A percentile compares a stretch with the other conserved stretches of the same genome.
phyloP scores from a whole-genome alignment of 2,113 vertebrate species.

The Halichoerus grypus region DNA sequence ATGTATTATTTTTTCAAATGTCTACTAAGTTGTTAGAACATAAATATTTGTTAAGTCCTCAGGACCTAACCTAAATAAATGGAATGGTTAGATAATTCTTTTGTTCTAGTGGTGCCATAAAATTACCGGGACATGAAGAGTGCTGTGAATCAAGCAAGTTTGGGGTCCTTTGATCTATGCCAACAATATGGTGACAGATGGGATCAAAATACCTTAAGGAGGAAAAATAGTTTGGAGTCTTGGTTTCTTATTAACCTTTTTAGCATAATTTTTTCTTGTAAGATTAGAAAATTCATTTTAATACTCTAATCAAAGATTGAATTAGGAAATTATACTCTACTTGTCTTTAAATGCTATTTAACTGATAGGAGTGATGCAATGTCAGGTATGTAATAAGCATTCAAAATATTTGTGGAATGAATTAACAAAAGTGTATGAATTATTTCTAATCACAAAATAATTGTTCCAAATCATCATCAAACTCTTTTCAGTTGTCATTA shows the following conservation, averaged over 20 bases:
- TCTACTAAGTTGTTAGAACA: neutral
- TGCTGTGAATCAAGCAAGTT: neutral
- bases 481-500: neutral
- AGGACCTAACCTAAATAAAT: neutral
- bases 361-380: neutral
- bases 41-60: neutral
- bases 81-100: neutral
- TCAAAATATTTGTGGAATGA: slow-evolving; percentile 26
- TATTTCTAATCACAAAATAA: slow-evolving; percentile 35
- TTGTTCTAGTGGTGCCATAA: neutral
- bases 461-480: slow-evolving; percentile 13
- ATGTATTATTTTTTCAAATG: neutral
- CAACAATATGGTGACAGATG: neutral
- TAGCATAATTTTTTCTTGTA: neutral
- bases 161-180: neutral
- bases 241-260: neutral
- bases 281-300: slow-evolving; percentile 8
- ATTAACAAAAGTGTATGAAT: slow-evolving; percentile 5
- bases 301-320: neutral
- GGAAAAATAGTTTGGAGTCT: neutral
- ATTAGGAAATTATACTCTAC: neutral
- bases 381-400: neutral
- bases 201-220: neutral
- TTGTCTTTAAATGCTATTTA: slow-evolving; percentile 32
- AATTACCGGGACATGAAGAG: neutral